Conservation (phyloP, 2,113 vertebrate species). For the Neomonachus schauinslandi region DNA sequence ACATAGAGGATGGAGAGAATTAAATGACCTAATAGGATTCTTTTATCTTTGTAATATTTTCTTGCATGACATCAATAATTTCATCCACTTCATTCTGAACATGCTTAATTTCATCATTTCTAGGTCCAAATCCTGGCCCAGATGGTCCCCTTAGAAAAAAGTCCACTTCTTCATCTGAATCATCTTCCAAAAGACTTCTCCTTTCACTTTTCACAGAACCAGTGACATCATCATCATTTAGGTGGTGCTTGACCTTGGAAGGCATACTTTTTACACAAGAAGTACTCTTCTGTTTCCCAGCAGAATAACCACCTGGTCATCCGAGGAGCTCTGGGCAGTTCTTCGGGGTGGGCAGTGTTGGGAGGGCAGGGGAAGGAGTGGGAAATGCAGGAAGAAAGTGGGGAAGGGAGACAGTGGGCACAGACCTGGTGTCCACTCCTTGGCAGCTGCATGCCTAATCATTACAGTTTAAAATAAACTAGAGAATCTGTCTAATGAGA, state of each 20-base stretch:
- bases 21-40: constrained; percentile 66
- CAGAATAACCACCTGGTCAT: constrained; percentile 44
- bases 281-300: constrained; percentile 6
- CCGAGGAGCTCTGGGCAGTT: not conserved
- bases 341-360: not conserved
- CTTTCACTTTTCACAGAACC: constrained; percentile 96
- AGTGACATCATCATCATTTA: constrained; percentile 97
- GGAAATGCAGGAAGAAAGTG: not conserved
- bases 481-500: not conserved
- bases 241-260: constrained; percentile 97
- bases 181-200: constrained; percentile 47
- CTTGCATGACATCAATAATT: constrained; percentile 99
- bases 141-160: not conserved
- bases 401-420: not conserved
- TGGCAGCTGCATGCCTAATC: not conserved
- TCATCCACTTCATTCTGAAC: constrained; percentile 99
- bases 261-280: constrained; percentile 85
- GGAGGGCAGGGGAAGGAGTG: not conserved
- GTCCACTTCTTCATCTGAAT: not conserved
- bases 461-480: not conserved
- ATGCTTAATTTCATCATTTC: not conserved
- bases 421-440: not conserved
- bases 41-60: constrained; percentile 94
- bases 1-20: constrained; percentile 73
- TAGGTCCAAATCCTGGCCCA: not conserved